Evolutionary conservation across 2,797 vertebrate genomes (phyloP), one percentile per base, ranked within the genome.

Genomic region (Pseudomugil tenellus): DNA sequence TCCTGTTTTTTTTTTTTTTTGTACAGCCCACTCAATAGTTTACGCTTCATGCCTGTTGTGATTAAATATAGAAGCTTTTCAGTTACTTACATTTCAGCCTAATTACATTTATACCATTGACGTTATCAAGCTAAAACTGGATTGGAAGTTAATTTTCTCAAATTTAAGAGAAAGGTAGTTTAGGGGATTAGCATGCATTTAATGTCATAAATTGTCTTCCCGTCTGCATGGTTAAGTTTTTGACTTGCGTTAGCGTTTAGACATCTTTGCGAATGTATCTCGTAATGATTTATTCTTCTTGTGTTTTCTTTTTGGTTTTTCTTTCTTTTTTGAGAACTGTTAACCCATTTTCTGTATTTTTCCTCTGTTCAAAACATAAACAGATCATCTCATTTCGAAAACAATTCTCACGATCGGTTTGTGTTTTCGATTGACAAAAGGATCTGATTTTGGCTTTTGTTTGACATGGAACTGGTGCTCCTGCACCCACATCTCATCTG

Each of bases 401-500:
- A 57, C 34, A 72, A 59, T 76, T 58, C 67, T 37, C 34, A 17
- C 62, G 67, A 76, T 83, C 59, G 70, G 19, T 54, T 63, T 49
- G 48, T 19, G 17, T 72, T 81, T 81, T 67, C 62, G 37, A 66
- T 63, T 74, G 73, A 82, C 67, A 71, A 3, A 3, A 43, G 65
- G 56, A 78, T 84, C 55, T 78, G 19, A 66, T 72, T 62, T 69
- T 46, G 58, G 60, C 79, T 73, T 78, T 61, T 67, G 76, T 74
- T 73, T 70, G 56, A 71, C 68, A 61, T 83, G 57, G 65, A 77
- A 69, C 62, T 59, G 80, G 60, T 75, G 57, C 71, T 78, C 84
- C 80, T 78, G 67, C 67, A 77, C 81, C 58, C 60, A 80, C 82
- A 80, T 80, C 83, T 86, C 81, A 78, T 88, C 84, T 80, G 77